phyloP scores from a whole-genome alignment of 2,888 invertebrate species.

The Dicyrtomina minuta region DNA sequence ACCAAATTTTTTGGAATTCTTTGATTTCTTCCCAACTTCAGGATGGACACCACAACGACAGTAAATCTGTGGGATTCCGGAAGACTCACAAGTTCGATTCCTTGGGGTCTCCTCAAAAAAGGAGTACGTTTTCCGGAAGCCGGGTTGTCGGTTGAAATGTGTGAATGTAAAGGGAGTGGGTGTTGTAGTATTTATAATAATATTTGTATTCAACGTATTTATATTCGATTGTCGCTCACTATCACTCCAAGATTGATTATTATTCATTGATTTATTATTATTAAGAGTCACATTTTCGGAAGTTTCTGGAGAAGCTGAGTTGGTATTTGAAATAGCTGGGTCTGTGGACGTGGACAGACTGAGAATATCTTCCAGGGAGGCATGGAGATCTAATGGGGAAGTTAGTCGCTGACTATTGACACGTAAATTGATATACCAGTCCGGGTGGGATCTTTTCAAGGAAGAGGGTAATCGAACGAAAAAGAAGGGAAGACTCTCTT shows the following conservation, averaged over 20 bases:
- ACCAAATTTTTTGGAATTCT: conserved; percentile 39
- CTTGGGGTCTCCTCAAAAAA: conserved; percentile 47
- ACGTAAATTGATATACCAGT: conserved; percentile 62
- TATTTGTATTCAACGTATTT: no score
- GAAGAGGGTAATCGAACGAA: conserved; percentile 69
- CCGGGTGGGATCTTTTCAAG: conserved; percentile 60
- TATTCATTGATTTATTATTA: no score
- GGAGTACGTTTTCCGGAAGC: conserved; percentile 37
- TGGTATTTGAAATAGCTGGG: no score
- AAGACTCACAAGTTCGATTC: conserved; percentile 51
- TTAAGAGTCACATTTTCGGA: no score
- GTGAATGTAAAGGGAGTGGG: conserved; percentile 5
- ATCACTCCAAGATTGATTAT: no score
- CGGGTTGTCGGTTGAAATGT: background rate
- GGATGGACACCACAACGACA: conserved; percentile 51
- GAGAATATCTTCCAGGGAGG: conserved; percentile 59
- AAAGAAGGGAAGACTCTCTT: conserved; percentile 74
- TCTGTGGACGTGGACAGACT: no score
- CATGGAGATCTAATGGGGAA: conserved; percentile 75
- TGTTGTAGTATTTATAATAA: no score
- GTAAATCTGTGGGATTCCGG: conserved; percentile 47
- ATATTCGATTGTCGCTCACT: no score
- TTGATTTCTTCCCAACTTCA: conserved; percentile 15
- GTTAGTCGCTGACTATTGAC: conserved; percentile 68
- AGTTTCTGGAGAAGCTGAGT: background rate